Evolutionary conservation across 1,140 invertebrate species (phyloP).

Genomic region (Epicauta chinensis): DNA sequence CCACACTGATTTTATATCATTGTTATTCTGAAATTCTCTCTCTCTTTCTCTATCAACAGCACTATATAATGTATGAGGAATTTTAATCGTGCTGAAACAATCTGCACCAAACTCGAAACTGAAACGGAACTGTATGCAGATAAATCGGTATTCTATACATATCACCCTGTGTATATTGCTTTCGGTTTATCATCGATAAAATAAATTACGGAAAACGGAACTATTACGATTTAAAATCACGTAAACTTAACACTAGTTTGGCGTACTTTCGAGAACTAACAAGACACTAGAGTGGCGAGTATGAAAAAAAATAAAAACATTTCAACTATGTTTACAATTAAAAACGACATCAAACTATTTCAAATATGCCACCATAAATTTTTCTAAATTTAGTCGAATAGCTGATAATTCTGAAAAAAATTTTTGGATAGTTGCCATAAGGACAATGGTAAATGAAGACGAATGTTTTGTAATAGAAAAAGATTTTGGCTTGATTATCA

Average conservation of each 20-base stretch:
- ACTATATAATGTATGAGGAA: slow-evolving; percentile 29
- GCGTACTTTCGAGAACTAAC: neutral
- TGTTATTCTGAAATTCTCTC: too few relatives aligned
- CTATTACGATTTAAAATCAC: neutral
- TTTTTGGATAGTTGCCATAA: slow-evolving; percentile 4
- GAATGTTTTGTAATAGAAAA: slow-evolving; percentile 3
- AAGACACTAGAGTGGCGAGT: neutral
- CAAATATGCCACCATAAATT: slow-evolving; percentile 10
- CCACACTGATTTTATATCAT: too few relatives aligned
- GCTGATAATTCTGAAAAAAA: slow-evolving; percentile 1
- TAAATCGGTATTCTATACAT: slow-evolving; percentile 34
- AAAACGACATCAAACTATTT: slow-evolving; percentile 7
- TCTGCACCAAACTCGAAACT: slow-evolving; percentile 29
- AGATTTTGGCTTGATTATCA: too few relatives aligned
- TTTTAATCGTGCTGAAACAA: slow-evolving; percentile 38
- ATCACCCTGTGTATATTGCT: slow-evolving; percentile 30
- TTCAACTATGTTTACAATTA: slow-evolving; percentile 1
- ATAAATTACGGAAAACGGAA: slow-evolving; percentile 22
- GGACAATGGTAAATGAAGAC: slow-evolving; percentile 5
- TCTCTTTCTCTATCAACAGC: too few relatives aligned
- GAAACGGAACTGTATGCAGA: slow-evolving; percentile 30
- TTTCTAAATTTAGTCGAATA: slow-evolving; percentile 12
- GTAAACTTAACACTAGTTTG: too few relatives aligned
- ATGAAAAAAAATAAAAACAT: neutral
- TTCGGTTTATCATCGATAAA: slow-evolving; percentile 31